Evolutionary conservation across 2,888 invertebrate genomes (phyloP).

Genomic region (Cylindroiulus punctatus): DNA sequence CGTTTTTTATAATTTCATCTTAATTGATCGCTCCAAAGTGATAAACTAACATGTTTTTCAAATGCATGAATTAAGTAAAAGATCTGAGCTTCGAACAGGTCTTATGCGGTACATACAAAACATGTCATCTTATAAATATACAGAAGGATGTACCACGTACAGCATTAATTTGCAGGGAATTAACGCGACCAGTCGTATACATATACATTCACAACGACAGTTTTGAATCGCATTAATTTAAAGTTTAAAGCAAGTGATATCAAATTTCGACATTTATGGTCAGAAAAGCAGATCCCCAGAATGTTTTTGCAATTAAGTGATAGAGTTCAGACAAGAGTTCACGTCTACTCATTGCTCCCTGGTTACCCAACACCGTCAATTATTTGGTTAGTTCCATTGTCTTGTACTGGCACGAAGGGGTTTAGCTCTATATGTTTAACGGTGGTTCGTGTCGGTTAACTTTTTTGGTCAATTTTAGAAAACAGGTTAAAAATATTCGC

Average conservation of each 20-base stretch:
- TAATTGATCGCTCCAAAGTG: too few relatives aligned
- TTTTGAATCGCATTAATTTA: background rate
- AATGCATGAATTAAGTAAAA: too few relatives aligned
- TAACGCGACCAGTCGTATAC: too few relatives aligned
- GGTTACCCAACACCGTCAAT: slow-evolving; percentile 14
- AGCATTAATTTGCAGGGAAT: too few relatives aligned
- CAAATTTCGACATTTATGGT: background rate
- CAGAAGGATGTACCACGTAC: too few relatives aligned
- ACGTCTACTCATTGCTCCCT: slow-evolving; percentile 24
- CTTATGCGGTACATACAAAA: too few relatives aligned
- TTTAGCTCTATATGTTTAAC: background rate
- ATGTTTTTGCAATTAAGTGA: background rate
- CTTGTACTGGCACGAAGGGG: slow-evolving; percentile 5
- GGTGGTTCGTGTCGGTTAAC: background rate
- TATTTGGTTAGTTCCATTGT: slow-evolving; percentile 13
- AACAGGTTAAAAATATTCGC: background rate
- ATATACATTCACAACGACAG: too few relatives aligned
- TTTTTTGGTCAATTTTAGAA: slow-evolving; percentile 24
- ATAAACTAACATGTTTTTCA: too few relatives aligned
- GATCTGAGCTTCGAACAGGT: too few relatives aligned
- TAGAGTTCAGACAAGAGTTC: slow-evolving; percentile 20
- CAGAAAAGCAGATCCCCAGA: background rate
- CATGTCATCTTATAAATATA: too few relatives aligned
- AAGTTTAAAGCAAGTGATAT: background rate
- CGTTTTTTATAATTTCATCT: too few relatives aligned